phyloP scores from a whole-genome alignment of 2,113 vertebrate species.

The Microcebus tavaratra region DNA sequence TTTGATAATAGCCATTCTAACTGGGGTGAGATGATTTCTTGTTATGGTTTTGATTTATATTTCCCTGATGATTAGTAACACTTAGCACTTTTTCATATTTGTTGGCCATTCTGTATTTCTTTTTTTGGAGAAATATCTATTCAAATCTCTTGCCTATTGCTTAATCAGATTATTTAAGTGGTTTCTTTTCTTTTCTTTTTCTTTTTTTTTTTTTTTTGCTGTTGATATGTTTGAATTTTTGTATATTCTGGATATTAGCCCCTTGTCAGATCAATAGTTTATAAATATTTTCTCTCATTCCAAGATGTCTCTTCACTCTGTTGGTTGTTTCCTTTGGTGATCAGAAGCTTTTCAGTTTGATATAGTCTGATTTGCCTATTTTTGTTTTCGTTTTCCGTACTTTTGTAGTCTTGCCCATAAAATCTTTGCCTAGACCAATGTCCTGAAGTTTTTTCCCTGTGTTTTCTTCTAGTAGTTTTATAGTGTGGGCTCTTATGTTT shows the following conservation, averaged over 20 bases:
- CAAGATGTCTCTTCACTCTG: neutral
- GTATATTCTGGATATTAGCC: neutral
- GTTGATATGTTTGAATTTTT: neutral
- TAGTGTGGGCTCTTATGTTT: neutral
- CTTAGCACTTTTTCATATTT: neutral
- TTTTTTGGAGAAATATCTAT: neutral
- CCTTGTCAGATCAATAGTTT: neutral
- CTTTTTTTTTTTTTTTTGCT: neutral
- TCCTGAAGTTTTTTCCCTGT: neutral
- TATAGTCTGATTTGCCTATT: neutral
- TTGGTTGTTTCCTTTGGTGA: neutral
- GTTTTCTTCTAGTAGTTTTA: neutral
- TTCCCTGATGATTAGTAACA: neutral
- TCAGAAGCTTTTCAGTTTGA: neutral
- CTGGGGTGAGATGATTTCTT: neutral
- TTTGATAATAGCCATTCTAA: neutral
- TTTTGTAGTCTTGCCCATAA: neutral
- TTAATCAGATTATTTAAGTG: neutral
- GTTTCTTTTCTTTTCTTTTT: neutral
- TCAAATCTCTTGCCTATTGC: neutral
- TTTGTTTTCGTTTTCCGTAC: neutral
- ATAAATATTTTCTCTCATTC: neutral
- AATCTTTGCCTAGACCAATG: neutral
- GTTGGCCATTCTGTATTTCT: neutral
- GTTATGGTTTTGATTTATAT: neutral